A percentile compares a stretch with the other conserved stretches of the same genome.
phyloP scores from a whole-genome alignment of 2,888 invertebrate genomes.

The Eremobia ochroleuca region DNA sequence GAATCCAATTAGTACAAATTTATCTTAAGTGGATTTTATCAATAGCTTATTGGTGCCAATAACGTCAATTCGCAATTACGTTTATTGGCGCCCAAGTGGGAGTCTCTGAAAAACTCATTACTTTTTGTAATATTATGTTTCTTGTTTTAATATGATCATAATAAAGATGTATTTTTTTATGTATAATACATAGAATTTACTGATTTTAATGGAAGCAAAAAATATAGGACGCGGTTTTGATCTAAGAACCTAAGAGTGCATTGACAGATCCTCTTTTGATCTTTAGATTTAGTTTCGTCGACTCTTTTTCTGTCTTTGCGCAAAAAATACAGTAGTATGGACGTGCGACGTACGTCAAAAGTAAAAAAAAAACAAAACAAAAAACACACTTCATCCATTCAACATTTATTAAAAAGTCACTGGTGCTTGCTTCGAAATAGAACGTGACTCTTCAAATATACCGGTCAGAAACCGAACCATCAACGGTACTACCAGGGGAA shows the following conservation, averaged over 20 bases:
- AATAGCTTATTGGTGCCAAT: slow-evolving; percentile 43
- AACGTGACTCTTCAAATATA: slow-evolving; percentile 55
- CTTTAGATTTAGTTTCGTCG: not conserved
- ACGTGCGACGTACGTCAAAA: not conserved
- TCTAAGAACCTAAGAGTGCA: not conserved
- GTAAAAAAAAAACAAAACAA: not conserved
- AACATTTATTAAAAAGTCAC: slow-evolving; percentile 18
- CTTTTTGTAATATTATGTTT: slow-evolving; percentile 18
- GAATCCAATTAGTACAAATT: slow-evolving; percentile 45
- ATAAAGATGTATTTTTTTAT: not conserved
- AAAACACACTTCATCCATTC: not conserved
- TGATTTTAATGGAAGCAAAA: not conserved
- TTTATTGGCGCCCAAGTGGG: slow-evolving; percentile 54
- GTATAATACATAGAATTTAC: not conserved
- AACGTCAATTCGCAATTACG: slow-evolving; percentile 36
- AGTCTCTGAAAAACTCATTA: slow-evolving; percentile 33
- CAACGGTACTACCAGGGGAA: slow-evolving; percentile 49
- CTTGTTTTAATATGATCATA: not conserved
- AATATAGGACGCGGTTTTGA: not conserved
- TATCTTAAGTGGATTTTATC: slow-evolving; percentile 46
- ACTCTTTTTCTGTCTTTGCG: not conserved
- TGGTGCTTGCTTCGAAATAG: slow-evolving; percentile 5
- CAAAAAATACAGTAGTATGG: not conserved
- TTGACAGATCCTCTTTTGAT: not conserved
- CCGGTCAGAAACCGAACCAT: slow-evolving; percentile 33